These are phyloP conservation scores for Perithous albicinctus DNA, from an alignment of 2,888 invertebrate genomes.

Conservation along the genomic window DNA sequence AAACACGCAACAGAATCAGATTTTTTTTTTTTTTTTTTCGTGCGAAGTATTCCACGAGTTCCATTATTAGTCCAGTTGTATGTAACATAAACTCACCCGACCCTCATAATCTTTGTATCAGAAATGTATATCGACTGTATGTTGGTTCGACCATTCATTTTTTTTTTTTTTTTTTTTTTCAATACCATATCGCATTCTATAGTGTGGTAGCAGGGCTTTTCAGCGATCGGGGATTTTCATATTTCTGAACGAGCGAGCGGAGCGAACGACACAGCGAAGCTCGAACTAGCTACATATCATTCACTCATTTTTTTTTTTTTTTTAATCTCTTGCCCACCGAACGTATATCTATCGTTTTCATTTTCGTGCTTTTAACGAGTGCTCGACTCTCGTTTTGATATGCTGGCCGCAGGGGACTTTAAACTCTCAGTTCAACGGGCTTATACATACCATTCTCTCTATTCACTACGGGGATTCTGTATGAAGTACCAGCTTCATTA, in stretches of 20 bases:
- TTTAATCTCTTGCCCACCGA: slow-evolving; percentile 23
- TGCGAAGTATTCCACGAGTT: no score
- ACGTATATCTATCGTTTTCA: slow-evolving; percentile 66
- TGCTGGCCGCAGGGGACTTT: slow-evolving; percentile 28
- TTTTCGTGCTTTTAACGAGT: slow-evolving; percentile 68
- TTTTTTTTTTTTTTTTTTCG: no score
- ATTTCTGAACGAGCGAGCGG: slow-evolving; percentile 30
- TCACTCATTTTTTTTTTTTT: slow-evolving; percentile 35
- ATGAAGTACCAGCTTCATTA: slow-evolving; percentile 21
- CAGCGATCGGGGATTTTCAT: slow-evolving; percentile 32
- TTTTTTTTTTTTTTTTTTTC: background rate
- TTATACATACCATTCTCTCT: slow-evolving; percentile 21
- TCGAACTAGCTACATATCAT: slow-evolving; percentile 25
- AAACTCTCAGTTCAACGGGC: slow-evolving; percentile 14
- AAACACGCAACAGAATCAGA: no score
- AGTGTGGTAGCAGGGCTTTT: slow-evolving; percentile 5
- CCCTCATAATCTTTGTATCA: background rate
- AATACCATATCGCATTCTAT: slow-evolving; percentile 23
- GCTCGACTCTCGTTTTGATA: slow-evolving; percentile 49
- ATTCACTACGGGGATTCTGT: slow-evolving; percentile 8
- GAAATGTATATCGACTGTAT: background rate
- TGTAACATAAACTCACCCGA: background rate
- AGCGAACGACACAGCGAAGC: slow-evolving; percentile 1
- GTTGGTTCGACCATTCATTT: background rate
- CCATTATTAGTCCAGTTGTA: background rate